Percentiles rank a stretch among this genome's conserved stretches.
These are phyloP conservation scores for Drosophila trichaetosa DNA, from an alignment of 2,888 invertebrate genomes.

Conservation along the genomic window DNA sequence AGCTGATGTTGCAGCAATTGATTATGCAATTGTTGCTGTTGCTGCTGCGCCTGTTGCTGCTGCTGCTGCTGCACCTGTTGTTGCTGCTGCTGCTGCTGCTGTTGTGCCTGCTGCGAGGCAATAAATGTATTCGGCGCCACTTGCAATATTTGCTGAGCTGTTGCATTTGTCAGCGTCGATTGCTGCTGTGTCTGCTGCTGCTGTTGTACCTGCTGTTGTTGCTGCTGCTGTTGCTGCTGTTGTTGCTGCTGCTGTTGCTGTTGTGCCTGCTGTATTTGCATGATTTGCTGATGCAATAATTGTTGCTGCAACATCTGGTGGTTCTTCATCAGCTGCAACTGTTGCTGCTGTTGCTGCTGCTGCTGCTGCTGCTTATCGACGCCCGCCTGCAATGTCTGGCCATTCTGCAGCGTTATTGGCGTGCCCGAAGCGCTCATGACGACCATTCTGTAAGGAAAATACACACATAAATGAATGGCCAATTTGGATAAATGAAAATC, in stretches of 20 bases:
- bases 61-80: slow-evolving; percentile 73
- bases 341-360: slow-evolving; percentile 78
- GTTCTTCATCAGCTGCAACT: slow-evolving; percentile 80
- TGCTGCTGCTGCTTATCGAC: slow-evolving; percentile 83
- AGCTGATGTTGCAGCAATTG: slow-evolving; percentile 83
- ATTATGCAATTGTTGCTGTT: slow-evolving; percentile 77
- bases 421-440: slow-evolving; percentile 84
- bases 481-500: not conserved
- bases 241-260: slow-evolving; percentile 83
- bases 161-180: slow-evolving; percentile 64
- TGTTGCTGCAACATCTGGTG: slow-evolving; percentile 77
- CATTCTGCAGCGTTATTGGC: slow-evolving; percentile 83
- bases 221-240: slow-evolving; percentile 75
- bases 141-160: slow-evolving; percentile 81
- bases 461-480: not conserved
- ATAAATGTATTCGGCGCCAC: slow-evolving; percentile 85
- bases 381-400: slow-evolving; percentile 81
- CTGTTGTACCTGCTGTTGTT: slow-evolving; percentile 80
- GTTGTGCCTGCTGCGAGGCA: slow-evolving; percentile 86
- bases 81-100: slow-evolving; percentile 78
- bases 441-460: slow-evolving; percentile 82
- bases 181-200: slow-evolving; percentile 84
- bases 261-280: slow-evolving; percentile 76
- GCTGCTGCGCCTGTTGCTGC: slow-evolving; percentile 70
- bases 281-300: slow-evolving; percentile 15